A percentile compares a stretch with the other conserved stretches of the same genome.
Evolutionary conservation across 2,797 vertebrate species (phyloP).

Genomic region (Oryzias dopingdopingensis): DNA sequence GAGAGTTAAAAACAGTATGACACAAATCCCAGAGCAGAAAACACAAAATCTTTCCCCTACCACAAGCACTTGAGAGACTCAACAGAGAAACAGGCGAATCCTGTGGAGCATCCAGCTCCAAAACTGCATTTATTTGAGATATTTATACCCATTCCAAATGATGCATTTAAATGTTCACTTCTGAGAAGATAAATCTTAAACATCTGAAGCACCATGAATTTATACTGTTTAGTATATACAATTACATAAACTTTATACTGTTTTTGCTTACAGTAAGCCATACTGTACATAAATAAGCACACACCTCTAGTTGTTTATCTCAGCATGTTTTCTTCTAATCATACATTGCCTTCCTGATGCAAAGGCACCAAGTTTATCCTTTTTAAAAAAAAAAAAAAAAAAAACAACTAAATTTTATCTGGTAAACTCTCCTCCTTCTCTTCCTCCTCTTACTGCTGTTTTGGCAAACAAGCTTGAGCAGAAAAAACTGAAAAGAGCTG

Average conservation of each 20-base stretch:
- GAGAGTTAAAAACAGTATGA: slow-evolving; percentile 28
- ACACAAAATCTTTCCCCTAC: slow-evolving; percentile 18
- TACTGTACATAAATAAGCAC: slow-evolving; percentile 56
- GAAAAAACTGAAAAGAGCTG: slow-evolving; percentile 23
- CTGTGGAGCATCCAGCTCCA: slow-evolving; percentile 34
- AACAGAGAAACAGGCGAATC: slow-evolving; percentile 4
- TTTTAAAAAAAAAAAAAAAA: slow-evolving; percentile 22
- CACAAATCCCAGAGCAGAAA: slow-evolving; percentile 35
- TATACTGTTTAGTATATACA: slow-evolving; percentile 46
- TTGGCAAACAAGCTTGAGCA: slow-evolving; percentile 44
- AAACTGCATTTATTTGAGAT: slow-evolving; percentile 67
- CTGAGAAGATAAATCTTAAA: slow-evolving; percentile 46
- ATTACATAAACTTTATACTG: slow-evolving; percentile 26
- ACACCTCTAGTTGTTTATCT: slow-evolving; percentile 34
- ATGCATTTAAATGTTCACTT: slow-evolving; percentile 30
- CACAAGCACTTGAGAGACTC: background rate
- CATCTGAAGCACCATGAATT: slow-evolving; percentile 66
- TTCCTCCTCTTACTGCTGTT: slow-evolving; percentile 18
- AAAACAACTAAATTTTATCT: slow-evolving; percentile 14
- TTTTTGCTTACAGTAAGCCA: slow-evolving; percentile 47
- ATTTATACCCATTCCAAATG: slow-evolving; percentile 49
- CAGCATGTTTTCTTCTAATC: slow-evolving; percentile 25
- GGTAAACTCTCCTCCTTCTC: background rate
- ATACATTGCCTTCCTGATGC: slow-evolving; percentile 37
- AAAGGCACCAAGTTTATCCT: slow-evolving; percentile 52